A percentile compares a stretch with the other conserved stretches of the same genome.
phyloP scores from a whole-genome alignment of 2,797 vertebrate genomes.

The Sebastes diploproa region DNA sequence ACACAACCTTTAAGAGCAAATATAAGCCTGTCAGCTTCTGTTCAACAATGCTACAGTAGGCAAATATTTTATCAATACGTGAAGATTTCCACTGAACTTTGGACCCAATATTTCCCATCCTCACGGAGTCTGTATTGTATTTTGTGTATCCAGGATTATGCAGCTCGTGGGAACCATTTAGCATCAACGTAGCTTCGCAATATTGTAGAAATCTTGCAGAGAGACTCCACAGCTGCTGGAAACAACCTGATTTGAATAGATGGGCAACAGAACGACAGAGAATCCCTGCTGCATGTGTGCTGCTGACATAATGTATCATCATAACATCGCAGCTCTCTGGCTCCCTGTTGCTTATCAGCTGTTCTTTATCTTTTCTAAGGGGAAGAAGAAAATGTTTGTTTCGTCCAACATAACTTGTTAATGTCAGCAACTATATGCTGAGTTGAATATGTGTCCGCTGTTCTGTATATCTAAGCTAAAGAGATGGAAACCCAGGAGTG shows the following conservation, averaged over 20 bases:
- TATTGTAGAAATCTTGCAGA: constrained; percentile 24
- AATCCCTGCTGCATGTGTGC: constrained; percentile 8
- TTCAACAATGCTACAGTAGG: neutral
- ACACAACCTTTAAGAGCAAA: neutral
- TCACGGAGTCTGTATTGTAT: constrained; percentile 15
- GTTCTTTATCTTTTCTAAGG: neutral
- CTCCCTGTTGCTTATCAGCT: neutral
- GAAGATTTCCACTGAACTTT: neutral
- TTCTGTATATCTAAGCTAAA: neutral
- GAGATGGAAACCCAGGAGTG: neutral
- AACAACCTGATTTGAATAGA: constrained; percentile 40
- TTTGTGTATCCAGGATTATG: constrained; percentile 26
- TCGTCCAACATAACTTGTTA: no score
- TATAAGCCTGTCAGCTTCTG: neutral
- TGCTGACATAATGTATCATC: constrained; percentile 28
- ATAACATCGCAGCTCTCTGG: constrained; percentile 1
- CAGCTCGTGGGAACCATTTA: constrained; percentile 43
- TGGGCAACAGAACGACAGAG: constrained; percentile 22
- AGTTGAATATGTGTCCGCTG: neutral
- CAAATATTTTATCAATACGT: constrained; percentile 13
- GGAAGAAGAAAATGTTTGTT: no score
- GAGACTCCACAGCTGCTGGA: constrained; percentile 28
- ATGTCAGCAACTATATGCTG: neutral
- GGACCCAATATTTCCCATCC: constrained; percentile 3
- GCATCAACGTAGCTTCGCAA: constrained; percentile 15